Evolutionary conservation across 2,888 invertebrate genomes (phyloP).

Genomic region (Blera fallax): DNA sequence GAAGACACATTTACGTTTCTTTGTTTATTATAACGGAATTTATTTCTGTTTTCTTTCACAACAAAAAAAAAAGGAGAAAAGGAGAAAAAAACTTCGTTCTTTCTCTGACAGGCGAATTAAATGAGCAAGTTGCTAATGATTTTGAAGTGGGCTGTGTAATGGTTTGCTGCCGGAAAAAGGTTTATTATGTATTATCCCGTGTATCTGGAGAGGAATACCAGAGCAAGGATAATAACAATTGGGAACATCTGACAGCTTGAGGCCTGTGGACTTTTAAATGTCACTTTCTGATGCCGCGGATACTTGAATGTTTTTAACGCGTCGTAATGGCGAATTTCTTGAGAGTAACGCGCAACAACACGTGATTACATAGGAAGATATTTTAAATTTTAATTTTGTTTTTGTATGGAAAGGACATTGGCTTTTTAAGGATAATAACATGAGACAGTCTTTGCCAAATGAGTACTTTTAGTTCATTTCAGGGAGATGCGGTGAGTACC

Average conservation of each 20-base stretch:
- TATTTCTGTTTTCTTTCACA: not conserved
- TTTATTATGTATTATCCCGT: slow-evolving; percentile 24
- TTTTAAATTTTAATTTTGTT: not conserved
- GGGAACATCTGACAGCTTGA: not conserved
- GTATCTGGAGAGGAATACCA: not conserved
- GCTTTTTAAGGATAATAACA: not conserved
- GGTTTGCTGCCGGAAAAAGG: slow-evolving; percentile 16
- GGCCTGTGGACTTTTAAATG: slow-evolving; percentile 11
- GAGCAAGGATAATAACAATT: not conserved
- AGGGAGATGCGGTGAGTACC: no score
- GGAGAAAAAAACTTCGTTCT: not conserved
- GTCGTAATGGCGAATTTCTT: not conserved
- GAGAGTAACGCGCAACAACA: not conserved
- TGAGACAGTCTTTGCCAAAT: not conserved
- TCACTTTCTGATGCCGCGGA: not conserved
- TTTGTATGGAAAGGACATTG: not conserved
- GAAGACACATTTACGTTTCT: slow-evolving; percentile 38
- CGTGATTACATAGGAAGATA: not conserved
- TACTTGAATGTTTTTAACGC: not conserved
- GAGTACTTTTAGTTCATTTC: not conserved
- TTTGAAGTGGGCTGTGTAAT: slow-evolving; percentile 26
- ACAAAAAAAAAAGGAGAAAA: not conserved
- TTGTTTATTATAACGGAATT: slow-evolving; percentile 51
- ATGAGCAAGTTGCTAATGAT: slow-evolving; percentile 38
- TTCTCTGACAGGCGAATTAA: slow-evolving; percentile 3